Evolutionary conservation across 1,140 invertebrate genomes (phyloP), one percentile per base, ranked within the genome.

Genomic region (Stegodyphus dumicola): DNA sequence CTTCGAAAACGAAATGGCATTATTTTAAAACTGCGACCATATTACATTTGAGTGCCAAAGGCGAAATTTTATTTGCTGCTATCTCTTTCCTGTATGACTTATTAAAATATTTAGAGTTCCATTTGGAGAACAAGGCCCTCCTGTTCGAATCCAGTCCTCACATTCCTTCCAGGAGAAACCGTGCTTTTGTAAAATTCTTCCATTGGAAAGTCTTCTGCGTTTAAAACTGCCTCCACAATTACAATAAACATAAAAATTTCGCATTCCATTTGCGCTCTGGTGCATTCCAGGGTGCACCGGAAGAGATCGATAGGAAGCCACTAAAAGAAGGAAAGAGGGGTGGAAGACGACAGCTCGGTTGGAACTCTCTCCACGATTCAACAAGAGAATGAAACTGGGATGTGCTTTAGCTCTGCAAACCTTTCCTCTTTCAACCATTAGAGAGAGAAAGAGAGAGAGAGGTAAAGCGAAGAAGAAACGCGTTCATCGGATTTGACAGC

Each of bases 221-320:
- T 77, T 77, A n/a, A 77, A 77, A 65, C 75, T 60, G 18, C 33
- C 53, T 51, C 17, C 13, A 60, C 75, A 77, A 77, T 77, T 77
- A 77, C 75, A 77, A 77, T 77, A 77, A 77, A 77, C 75, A 66
- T 77, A 77, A 77, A 77, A 77, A 77, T 77, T 33, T 66, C 75
- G 48, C 75, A 77, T 77, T 77, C 75, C 75, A n/a, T 48, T 65
- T 56, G 64, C 13, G 33, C 51, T 15, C 60, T 18, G 33, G 75
- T 33, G 60, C 53, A 65, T 77, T 77, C 75, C 75, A 33, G 33
- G 11, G 3, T 33, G 33, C 66, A 5, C 66, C 66, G 33, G n/a
- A 15, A 13, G 15, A 56, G 75, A 77, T 77, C 75, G 75, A 77
- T 77, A 66, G 7, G 17, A 66, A 65, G 66, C 75, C 75, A 77